phyloP scores from a whole-genome alignment of 2,113 vertebrate species.

The Ifrita kowaldi region DNA sequence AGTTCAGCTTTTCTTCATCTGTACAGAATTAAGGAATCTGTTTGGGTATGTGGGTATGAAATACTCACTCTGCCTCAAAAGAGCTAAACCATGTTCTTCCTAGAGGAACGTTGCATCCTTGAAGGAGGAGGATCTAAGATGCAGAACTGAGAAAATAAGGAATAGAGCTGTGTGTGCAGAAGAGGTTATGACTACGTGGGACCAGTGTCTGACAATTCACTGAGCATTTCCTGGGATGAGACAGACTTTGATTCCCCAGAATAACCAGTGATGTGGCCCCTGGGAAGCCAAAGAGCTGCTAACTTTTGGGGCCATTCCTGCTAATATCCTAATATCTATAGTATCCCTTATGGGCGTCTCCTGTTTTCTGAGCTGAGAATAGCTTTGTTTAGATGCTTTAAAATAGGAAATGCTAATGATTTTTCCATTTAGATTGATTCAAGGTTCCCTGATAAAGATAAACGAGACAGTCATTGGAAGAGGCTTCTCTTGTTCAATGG shows the following conservation, averaged over 20 bases:
- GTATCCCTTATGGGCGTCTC: neutral
- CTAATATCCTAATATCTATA: neutral
- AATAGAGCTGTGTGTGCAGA: neutral
- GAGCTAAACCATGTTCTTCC: neutral
- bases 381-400: neutral
- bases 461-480: neutral
- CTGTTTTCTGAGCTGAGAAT: neutral
- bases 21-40: neutral
- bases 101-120: neutral
- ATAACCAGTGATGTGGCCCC: rapidly evolving
- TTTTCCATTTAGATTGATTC: neutral
- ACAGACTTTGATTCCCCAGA: neutral
- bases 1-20: neutral
- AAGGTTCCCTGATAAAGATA: neutral
- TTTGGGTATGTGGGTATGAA: neutral
- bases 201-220: neutral
- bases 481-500: neutral
- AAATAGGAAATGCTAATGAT: neutral
- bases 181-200: rapidly evolving
- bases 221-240: neutral
- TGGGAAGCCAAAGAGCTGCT: neutral
- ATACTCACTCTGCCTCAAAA: neutral
- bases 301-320: neutral
- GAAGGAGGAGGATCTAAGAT: neutral
- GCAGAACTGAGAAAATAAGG: neutral